Percentiles rank a stretch among this genome's conserved stretches.
These are phyloP conservation scores for Marasmarcha lunaedactyla DNA, from an alignment of 2,888 invertebrate genomes.

Conservation along the genomic window DNA sequence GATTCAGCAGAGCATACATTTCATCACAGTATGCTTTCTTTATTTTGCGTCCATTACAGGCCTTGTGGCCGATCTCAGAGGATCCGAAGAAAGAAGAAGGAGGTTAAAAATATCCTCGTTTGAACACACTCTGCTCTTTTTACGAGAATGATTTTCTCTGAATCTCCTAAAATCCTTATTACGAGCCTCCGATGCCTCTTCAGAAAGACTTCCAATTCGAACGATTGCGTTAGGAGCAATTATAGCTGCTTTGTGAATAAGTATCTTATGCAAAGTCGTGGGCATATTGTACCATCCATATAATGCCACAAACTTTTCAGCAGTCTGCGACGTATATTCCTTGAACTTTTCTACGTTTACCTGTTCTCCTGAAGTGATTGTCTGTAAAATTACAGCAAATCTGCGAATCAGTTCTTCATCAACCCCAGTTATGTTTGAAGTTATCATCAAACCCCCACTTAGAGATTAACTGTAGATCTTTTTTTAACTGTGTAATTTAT, in stretches of 20 bases:
- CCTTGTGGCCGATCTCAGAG: conserved; percentile 13
- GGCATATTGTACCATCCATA: conserved; percentile 25
- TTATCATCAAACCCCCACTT: too few relatives aligned
- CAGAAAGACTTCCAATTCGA: conserved; percentile 19
- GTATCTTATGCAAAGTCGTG: conserved; percentile 6
- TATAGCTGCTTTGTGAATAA: conserved; percentile 14
- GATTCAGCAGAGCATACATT: too few relatives aligned
- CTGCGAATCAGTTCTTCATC: too few relatives aligned
- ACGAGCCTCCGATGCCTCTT: conserved; percentile 22
- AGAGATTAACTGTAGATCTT: too few relatives aligned
- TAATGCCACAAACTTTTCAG: conserved; percentile 1
- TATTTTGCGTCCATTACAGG: too few relatives aligned
- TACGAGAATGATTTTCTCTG: conserved; percentile 16
- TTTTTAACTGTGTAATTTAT: too few relatives aligned
- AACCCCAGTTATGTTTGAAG: too few relatives aligned
- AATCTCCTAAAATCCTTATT: conserved; percentile 17
- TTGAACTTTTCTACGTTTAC: not conserved
- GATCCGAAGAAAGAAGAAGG: conserved; percentile 16
- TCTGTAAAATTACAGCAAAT: not conserved
- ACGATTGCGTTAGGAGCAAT: conserved; percentile 11
- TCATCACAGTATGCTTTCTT: too few relatives aligned
- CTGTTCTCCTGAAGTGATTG: not conserved
- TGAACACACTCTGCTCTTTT: conserved; percentile 14
- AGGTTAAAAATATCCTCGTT: conserved; percentile 16
- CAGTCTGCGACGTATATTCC: not conserved